Conservation (phyloP, 2,888 invertebrate genomes). For the Oscheius sp. region DNA sequence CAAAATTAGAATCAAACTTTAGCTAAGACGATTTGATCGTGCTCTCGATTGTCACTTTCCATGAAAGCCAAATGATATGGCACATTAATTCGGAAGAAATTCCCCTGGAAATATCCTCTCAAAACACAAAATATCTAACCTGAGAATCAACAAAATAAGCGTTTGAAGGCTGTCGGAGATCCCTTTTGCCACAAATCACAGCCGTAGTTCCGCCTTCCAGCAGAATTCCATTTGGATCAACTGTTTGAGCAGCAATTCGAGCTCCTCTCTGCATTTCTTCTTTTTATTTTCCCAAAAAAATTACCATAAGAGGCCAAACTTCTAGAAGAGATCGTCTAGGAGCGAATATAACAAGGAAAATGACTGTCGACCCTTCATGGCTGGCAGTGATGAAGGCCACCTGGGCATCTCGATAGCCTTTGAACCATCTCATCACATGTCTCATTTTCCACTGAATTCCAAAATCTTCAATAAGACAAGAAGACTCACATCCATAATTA, state of each 20-base stretch:
- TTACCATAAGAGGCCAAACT: conserved; percentile 83
- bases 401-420: conserved; percentile 91
- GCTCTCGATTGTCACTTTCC: conserved; percentile 44
- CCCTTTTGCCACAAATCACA: conserved; percentile 36
- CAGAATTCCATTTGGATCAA: conserved; percentile 34
- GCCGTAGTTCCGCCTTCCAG: conserved; percentile 38
- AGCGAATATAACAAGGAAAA: conserved; percentile 90
- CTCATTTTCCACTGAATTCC: conserved; percentile 5
- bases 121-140: neutral
- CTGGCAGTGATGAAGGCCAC: conserved; percentile 35
- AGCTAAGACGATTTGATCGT: conserved; percentile 59
- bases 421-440: conserved; percentile 75
- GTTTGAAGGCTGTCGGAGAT: conserved; percentile 14
- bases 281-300: neutral
- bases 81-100: conserved; percentile 43
- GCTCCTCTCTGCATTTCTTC: conserved; percentile 34
- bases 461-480: neutral
- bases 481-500: conserved; percentile 80
- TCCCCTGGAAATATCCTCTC: conserved; percentile 16
- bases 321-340: conserved; percentile 88
- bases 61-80: conserved; percentile 63
- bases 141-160: conserved; percentile 43
- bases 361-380: conserved; percentile 47
- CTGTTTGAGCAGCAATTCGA: conserved; percentile 43
- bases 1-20: conserved; percentile 29